Evolutionary conservation across 2,888 invertebrate genomes (phyloP), one percentile per base, ranked within the genome.

Genomic region (Trichogramma evanescens): DNA sequence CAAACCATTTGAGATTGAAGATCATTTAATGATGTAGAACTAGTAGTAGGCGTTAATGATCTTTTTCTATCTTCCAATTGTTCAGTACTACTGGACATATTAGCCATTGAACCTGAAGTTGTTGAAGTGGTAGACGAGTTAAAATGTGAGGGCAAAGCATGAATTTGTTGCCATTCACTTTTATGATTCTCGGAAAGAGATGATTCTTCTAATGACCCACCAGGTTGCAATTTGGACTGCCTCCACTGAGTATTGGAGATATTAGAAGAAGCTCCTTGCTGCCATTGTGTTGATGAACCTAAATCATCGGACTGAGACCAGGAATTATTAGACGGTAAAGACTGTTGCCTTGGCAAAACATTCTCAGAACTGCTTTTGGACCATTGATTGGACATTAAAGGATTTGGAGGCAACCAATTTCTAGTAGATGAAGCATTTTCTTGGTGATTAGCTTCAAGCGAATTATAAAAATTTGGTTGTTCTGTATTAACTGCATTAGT

Each of bases 61-160:
- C 66, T 69, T 43, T 71, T 74, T 4, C 69, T 66, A 13, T 72
- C 74, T n/a, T 71, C 72, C 0, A 63, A 45, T 2, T 63, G 65
- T 52, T 71, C 71, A 0, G 66, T 61, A 10, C 65, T 66, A 8
- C 65, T 66, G 1, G 67, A 66, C 58, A 67, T 64, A 58, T 68
- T 71, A 13, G 68, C 63, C 42, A 65, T 62, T 39, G 70, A 66
- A 48, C 71, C 70, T n/a, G 69, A 63, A 7, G 67, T 63, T 9
- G 72, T 66, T 4, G 70, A 66, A 4, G 64, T 64, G 6, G 67
- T 67, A 3, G 70, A 65, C 9, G 70, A 64, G 6, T 67, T 63
- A 42, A 69, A 69, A 48, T 71, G 68, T 1, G 65, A 65, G 5
- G 66, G 53, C 3, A 67, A 67, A 7, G 67, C 59, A 45, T 68